Conservation (phyloP, 2,113 vertebrate species). For the Nannobrachium achirus region DNA sequence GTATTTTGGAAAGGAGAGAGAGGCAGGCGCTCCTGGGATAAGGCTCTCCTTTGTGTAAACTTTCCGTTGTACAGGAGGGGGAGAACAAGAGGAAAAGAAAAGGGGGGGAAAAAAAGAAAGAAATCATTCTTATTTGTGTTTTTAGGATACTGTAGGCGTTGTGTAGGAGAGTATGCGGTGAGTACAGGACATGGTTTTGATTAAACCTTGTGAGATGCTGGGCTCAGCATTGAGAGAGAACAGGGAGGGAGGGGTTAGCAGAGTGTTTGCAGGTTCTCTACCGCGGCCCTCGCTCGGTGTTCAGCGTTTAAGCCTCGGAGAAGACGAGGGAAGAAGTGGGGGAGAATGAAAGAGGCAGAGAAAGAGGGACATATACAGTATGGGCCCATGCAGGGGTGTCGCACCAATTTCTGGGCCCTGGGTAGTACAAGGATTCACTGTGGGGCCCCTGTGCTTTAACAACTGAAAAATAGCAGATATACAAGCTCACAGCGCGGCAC, state of each 20-base stretch:
- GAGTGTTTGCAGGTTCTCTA: conserved; percentile 48
- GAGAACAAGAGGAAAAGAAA: conserved; percentile 29
- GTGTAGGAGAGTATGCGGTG: conserved; percentile 41
- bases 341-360: conserved; percentile 25
- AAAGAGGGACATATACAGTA: conserved; percentile 51
- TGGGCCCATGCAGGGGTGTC: too few species aligned
- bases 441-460: too few species aligned
- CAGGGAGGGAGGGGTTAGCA: conserved; percentile 32
- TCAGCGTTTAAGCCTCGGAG: conserved; percentile 7
- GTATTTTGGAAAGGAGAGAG: conserved; percentile 55
- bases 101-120: conserved; percentile 19
- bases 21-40: conserved; percentile 44
- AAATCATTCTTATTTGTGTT: conserved; percentile 40
- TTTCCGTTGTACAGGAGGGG: conserved; percentile 44
- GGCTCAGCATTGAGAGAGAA: not conserved
- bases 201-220: conserved; percentile 63
- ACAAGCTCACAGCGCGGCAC: too few species aligned
- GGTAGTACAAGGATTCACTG: too few species aligned
- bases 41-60: conserved; percentile 62
- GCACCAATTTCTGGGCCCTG: too few species aligned
- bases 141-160: conserved; percentile 24
- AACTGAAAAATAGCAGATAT: too few species aligned
- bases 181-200: conserved; percentile 60
- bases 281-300: conserved; percentile 52
- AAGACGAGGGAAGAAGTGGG: conserved; percentile 4